Conservation (phyloP, 2,888 invertebrate species). For the Beris morrisii region DNA sequence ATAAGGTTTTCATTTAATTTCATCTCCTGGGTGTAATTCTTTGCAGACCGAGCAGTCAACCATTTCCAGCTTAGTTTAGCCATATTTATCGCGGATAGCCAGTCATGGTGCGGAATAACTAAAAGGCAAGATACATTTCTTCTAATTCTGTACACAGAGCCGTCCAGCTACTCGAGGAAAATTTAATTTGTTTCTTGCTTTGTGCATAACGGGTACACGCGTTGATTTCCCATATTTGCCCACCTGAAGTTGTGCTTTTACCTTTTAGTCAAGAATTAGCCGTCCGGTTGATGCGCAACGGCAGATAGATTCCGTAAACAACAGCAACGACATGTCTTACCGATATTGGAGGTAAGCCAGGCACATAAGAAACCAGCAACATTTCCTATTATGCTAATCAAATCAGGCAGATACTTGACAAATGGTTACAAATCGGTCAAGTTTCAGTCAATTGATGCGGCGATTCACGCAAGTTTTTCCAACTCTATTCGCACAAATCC, state of each 20-base stretch:
- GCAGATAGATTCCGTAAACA: not conserved
- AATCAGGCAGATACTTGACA: constrained; percentile 33
- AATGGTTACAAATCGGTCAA: constrained; percentile 33
- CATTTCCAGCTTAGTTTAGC: constrained; percentile 24
- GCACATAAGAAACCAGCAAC: constrained; percentile 18
- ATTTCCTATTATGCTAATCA: constrained; percentile 34
- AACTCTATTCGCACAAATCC: constrained; percentile 9
- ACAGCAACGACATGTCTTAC: not conserved
- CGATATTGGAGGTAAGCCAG: not conserved
- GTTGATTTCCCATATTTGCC: constrained; percentile 31
- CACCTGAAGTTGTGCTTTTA: constrained; percentile 17
- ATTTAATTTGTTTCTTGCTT: constrained; percentile 29
- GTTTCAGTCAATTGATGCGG: constrained; percentile 29
- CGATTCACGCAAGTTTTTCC: constrained; percentile 19
- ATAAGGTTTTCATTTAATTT: too few relatives aligned
- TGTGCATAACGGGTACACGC: constrained; percentile 26
- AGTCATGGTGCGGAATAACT: constrained; percentile 24
- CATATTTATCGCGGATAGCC: constrained; percentile 22
- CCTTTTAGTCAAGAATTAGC: not conserved
- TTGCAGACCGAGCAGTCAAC: not conserved
- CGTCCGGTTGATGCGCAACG: too few relatives aligned
- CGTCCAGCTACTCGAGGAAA: constrained; percentile 19
- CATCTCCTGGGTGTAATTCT: too few relatives aligned
- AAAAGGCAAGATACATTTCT: constrained; percentile 4
- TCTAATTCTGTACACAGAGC: constrained; percentile 12